Evolutionary conservation across 2,888 invertebrate species (phyloP).

Genomic region (Ophioninae sp.): DNA sequence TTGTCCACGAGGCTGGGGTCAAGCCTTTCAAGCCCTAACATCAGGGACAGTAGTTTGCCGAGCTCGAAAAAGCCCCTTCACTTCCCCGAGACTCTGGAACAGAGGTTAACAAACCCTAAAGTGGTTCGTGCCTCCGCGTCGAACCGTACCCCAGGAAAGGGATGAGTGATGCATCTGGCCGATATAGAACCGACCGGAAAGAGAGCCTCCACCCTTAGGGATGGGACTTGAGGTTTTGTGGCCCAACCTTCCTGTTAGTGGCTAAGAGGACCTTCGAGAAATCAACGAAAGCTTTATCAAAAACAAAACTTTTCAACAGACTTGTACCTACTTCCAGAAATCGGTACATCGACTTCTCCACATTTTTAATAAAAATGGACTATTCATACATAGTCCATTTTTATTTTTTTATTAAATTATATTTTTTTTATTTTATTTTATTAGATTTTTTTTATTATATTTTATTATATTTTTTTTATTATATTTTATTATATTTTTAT

Average conservation of each 20-base stretch:
- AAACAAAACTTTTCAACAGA: no score
- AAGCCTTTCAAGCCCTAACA: constrained; percentile 29
- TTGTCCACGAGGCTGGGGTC: constrained; percentile 42
- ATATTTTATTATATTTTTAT: no score
- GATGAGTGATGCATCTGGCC: constrained; percentile 4
- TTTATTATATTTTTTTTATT: not conserved
- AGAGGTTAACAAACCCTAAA: constrained; percentile 69
- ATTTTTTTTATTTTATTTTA: not conserved
- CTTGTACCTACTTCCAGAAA: not conserved
- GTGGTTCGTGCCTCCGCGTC: constrained; percentile 65
- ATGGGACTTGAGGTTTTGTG: constrained; percentile 8
- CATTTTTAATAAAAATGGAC: not conserved
- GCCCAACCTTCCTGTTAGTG: not conserved
- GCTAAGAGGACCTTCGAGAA: not conserved
- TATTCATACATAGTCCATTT: no score
- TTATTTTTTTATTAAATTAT: not conserved
- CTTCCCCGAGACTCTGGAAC: constrained; percentile 45
- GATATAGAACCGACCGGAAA: not conserved
- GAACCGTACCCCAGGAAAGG: constrained; percentile 29
- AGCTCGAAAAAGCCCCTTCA: constrained; percentile 6
- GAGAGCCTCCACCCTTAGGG: not conserved
- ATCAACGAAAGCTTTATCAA: not conserved
- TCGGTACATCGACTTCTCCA: constrained; percentile 27
- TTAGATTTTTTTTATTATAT: not conserved
- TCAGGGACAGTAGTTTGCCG: constrained; percentile 10